A percentile compares a stretch with the other conserved stretches of the same genome.
These are phyloP conservation scores for Drosophila subpulchrella DNA, from an alignment of 1,140 invertebrate genomes.

Conservation along the genomic window DNA sequence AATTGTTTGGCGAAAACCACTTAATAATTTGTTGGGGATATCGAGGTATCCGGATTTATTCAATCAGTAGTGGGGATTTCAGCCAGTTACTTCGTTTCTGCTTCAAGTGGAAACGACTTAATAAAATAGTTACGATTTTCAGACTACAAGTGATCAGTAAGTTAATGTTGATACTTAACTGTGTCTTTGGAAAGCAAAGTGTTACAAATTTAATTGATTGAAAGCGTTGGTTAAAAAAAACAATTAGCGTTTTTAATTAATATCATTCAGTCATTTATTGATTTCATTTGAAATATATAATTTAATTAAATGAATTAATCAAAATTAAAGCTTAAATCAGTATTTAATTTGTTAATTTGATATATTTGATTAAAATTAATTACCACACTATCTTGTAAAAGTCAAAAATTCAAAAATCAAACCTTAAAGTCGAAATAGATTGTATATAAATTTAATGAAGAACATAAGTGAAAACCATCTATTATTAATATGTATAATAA, in stretches of 20 bases:
- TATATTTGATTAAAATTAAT: no score
- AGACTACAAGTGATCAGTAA: background rate
- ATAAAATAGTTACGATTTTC: background rate
- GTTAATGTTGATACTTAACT: no score
- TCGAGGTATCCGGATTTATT: background rate
- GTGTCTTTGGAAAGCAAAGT: no score
- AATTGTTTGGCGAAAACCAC: conserved; percentile 8
- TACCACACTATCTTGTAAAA: no score
- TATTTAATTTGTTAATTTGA: background rate
- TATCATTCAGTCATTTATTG: background rate
- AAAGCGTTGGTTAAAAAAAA: background rate
- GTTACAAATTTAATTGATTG: no score
- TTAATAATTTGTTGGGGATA: conserved; percentile 1
- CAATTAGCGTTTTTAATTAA: background rate
- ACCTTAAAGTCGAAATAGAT: no score
- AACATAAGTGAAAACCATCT: no score
- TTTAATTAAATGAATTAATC: no score
- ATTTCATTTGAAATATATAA: background rate
- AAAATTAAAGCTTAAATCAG: background rate
- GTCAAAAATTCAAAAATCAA: no score
- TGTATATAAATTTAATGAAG: no score
- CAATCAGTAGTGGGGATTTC: background rate
- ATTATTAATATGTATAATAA: background rate
- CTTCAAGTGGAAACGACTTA: background rate
- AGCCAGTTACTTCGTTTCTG: background rate